Base-by-base conservation (phyloP, 2,797 vertebrate genomes). In the Parauchenoglanis punctatus region DNA sequence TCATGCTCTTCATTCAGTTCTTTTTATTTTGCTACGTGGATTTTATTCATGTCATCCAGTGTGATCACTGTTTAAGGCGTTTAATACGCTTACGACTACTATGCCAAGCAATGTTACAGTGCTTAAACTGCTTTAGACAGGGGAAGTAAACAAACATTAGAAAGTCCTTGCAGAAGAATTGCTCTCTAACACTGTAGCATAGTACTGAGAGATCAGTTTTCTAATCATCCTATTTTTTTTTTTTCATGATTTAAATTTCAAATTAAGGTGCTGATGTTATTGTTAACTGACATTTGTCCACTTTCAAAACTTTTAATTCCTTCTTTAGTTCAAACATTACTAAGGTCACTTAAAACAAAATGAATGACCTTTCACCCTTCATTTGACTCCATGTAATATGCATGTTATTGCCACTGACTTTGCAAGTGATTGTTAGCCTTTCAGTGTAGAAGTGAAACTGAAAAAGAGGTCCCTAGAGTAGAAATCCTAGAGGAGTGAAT, bases 341-440 rank as follows among this genome's bases (percentile, higher is more conserved):
- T 77, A 46, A 82, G 73, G 28, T 87, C 63, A 73, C n/a, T 82
- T 82, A 63, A 82, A 56, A 68, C 78, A 15, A 78, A 87, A n/a
- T 54, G 35, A 28, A 28, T 44, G 23, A 35, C 56, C 77, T 82
- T 82, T 82, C 28, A 61, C 40, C 63, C 23, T 44, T 52, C 25
- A 49, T 70, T 52, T 84, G 54, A 63, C 72, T 25, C 2, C 6
- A 18, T 83, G 59, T 87, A 49, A 65, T 73, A n/a, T 58, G 59
- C 81, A 31, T 84, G 81, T 15, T 87, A 49, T 84, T 59, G 75
- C 56, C 54, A 35, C 40, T 81, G 44, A 63, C 58, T 49, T n/a
- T 75, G 56, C 78, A 59, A 0, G 18, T 46, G 28, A 35, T 52
- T 7, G 58, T 63, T 13, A 61, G 35, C 1, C 78, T 81, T 88